Evolutionary conservation across 2,797 vertebrate genomes (phyloP).

Genomic region (Valencia hispanica): DNA sequence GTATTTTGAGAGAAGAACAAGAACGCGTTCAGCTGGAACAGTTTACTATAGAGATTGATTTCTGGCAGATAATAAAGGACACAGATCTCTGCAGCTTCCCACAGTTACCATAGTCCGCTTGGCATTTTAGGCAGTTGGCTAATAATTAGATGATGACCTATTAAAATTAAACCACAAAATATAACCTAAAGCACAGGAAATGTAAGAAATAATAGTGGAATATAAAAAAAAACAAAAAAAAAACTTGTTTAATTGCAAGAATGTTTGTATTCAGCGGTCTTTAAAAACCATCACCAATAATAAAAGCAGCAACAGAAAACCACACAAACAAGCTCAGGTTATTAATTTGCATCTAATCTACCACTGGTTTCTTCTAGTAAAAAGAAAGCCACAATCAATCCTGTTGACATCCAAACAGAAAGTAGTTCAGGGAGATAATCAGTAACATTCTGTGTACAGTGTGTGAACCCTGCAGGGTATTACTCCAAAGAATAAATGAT

Average conservation of each 20-base stretch:
- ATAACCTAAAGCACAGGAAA: too few species aligned
- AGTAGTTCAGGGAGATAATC: conserved; percentile 45
- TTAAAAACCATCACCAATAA: neutral
- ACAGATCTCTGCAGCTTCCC: too few species aligned
- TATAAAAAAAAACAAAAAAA: neutral
- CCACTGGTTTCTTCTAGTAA: neutral
- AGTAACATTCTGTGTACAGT: conserved; percentile 40
- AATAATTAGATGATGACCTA: neutral
- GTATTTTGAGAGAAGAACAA: conserved; percentile 31
- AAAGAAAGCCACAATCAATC: conserved; percentile 16
- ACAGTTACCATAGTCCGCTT: too few species aligned
- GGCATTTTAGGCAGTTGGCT: neutral
- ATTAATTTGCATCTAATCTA: conserved; percentile 2
- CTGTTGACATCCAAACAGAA: conserved; percentile 3
- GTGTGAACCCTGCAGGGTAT: conserved; percentile 19
- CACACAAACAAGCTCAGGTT: neutral
- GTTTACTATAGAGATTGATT: conserved; percentile 35
- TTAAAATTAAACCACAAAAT: too few species aligned
- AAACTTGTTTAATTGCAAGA: neutral
- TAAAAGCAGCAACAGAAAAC: neutral
- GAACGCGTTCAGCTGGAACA: conserved; percentile 40
- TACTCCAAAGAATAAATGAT: conserved; percentile 30
- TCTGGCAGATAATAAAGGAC: conserved; percentile 37
- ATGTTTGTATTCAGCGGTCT: neutral
- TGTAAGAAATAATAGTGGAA: neutral